Evolutionary conservation across 1,140 invertebrate genomes (phyloP), one percentile per base, ranked within the genome.

Genomic region (Monochamus saltuarius): DNA sequence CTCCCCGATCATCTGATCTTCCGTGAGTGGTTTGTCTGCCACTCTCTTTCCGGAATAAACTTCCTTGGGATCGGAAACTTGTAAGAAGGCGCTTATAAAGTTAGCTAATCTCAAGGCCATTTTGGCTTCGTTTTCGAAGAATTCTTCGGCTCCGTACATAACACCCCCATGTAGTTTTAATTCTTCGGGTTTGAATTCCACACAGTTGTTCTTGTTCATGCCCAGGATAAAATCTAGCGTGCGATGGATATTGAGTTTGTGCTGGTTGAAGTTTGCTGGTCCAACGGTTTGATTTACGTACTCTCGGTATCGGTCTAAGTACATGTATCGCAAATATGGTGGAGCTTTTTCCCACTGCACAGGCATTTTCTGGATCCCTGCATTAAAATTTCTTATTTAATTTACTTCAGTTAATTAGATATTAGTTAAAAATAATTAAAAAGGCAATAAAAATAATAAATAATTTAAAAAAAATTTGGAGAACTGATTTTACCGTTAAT

Each of bases 1-100:
- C 76, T 97, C 94, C 0, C 90, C 93, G 64, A 96, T 90, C 86
- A 97, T 91, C 81, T 97, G 93, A 83, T 96, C 93, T 79, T 94
- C 92, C 1, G 91, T 92, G 10, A 98, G 80, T 6, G 91, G 87
- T 62, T 87, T 87, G 74, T 97, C 94, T 0, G 92, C 87, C 3
- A 96, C 87, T 61, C 93, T 81, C 69, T 90, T 94, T 13, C 94
- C 96, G 17, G 90, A 91, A 81, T 96, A 98, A 29, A 96, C 89
- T 80, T 98, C 95, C 72, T 90, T 87, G 0, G 94, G 91, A 80
- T 98, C 92, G 9, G 94, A 91, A 46, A 95, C 85, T 83, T 98
- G 95, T 59, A 97, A 77, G 76, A 97, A 98, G 13, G 90, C 89
- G 73, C 92, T 95, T 49, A 97, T 89, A 73, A 98, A 98, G 76